phyloP scores from a whole-genome alignment of 2,797 vertebrate species.

The Carduelis carduelis region DNA sequence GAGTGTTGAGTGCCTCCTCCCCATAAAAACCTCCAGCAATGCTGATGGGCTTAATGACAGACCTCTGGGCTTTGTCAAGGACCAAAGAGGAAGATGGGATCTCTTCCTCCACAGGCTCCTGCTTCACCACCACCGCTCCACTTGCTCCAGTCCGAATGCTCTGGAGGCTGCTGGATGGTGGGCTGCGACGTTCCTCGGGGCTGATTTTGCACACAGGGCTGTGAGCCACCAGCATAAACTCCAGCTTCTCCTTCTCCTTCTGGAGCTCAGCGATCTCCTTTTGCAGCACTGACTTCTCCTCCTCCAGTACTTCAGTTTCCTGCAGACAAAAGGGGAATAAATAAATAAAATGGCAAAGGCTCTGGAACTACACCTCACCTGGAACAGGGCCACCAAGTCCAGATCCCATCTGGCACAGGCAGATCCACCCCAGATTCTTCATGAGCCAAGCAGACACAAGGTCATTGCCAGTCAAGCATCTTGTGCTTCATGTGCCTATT shows the following conservation, averaged over 20 bases:
- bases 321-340: constrained; percentile 56
- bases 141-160: constrained; percentile 78
- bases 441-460: not conserved
- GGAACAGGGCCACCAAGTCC: not conserved
- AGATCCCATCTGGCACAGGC: not conserved
- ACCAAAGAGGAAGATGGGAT: constrained; percentile 66
- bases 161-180: constrained; percentile 76
- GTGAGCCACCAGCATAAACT: constrained; percentile 98
- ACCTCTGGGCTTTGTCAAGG: constrained; percentile 85
- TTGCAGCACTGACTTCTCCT: constrained; percentile 94
- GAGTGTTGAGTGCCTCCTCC: constrained; percentile 97
- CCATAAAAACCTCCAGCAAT: constrained; percentile 88
- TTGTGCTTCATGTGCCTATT: not conserved
- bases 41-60: constrained; percentile 98
- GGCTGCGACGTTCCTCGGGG: constrained; percentile 85
- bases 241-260: constrained; percentile 98
- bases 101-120: constrained; percentile 88
- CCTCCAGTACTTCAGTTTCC: constrained; percentile 97
- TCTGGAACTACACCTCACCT: not conserved
- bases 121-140: constrained; percentile 91
- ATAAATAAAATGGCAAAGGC: not conserved
- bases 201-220: constrained; percentile 95
- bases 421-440: not conserved
- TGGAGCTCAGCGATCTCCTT: constrained; percentile 95
- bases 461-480: not conserved